Conservation (phyloP, 2,113 vertebrate species). For the Ceyx melanurus region DNA sequence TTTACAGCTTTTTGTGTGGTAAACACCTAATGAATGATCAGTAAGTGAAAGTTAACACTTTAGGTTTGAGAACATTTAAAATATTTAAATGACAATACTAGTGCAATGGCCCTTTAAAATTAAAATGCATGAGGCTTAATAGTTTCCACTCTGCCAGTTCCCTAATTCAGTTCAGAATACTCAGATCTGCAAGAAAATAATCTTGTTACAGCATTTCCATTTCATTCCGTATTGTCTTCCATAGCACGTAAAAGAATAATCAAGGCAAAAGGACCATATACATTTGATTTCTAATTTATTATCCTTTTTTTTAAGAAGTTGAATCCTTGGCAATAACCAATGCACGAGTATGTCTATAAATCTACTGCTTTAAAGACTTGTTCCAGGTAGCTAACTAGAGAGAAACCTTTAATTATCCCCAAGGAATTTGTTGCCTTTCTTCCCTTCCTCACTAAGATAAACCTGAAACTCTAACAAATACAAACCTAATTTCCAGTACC, state of each 20-base stretch:
- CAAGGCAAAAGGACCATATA: background rate
- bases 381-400: background rate
- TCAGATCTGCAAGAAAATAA: background rate
- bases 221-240: background rate
- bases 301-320: background rate
- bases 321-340: background rate
- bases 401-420: background rate
- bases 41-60: slow-evolving; percentile 8
- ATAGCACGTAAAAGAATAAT: background rate
- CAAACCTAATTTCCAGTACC: background rate
- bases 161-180: background rate
- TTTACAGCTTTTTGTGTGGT: background rate
- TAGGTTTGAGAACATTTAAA: background rate
- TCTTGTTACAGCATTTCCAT: background rate
- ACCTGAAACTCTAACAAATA: background rate
- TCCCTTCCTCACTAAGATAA: background rate
- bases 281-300: background rate
- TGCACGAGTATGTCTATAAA: background rate
- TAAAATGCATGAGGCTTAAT: background rate
- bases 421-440: background rate
- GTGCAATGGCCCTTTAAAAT: slow-evolving; percentile 9
- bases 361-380: background rate
- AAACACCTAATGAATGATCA: slow-evolving; percentile 28
- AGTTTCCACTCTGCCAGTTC: background rate
- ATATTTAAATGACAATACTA: background rate